Evolutionary conservation across 2,888 invertebrate genomes (phyloP), one percentile per base, ranked within the genome.

Genomic region (Luffia ferchaultella): DNA sequence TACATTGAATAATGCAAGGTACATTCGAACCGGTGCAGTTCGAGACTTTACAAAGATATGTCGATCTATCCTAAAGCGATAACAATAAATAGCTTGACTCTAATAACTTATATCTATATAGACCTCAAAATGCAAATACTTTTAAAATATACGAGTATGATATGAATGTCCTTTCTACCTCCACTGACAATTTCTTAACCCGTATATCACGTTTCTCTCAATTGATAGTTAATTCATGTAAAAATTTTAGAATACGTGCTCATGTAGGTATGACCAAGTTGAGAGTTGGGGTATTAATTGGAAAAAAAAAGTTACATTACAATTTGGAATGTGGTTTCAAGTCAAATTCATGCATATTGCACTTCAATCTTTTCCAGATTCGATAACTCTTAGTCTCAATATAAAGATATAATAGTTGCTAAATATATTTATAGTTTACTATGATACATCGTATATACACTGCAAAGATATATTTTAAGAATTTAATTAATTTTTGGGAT

Each of bases 91-190:
- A 79, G 73, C 78, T 83, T 79, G 80, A 77, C 76, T 79, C 77
- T 80, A 80, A 77, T 73, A 68, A 73, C 80, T 79, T 82, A 80
- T 20, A 76, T 66, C 79, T 82, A 82, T 73, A 68, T 77, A 82
- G 82, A 82, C 80, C 82, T 83, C 82, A 83, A 49, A 83, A 82
- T 83, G 83, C 83, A 82, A 80, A 80, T 80, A 83, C 79, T 82
- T 79, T 58, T 73, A 73, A 70, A 79, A 77, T 82, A 79, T 82
- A 83, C 82, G 30, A 30, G 30, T 30, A 80, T 82, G 83, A 83
- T 83, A 83, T 83, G 83, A 82, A 80, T 80, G 79, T 77, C 79
- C 79, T 77, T 76, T 77, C 79, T 74, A 78, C 76, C 73, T 78
- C 77, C 75, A 77, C 50, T 48, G 30, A 30, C 30, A 30, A 30